phyloP scores from a whole-genome alignment of 2,113 vertebrate species.

The Tragelaphus imberbis region DNA sequence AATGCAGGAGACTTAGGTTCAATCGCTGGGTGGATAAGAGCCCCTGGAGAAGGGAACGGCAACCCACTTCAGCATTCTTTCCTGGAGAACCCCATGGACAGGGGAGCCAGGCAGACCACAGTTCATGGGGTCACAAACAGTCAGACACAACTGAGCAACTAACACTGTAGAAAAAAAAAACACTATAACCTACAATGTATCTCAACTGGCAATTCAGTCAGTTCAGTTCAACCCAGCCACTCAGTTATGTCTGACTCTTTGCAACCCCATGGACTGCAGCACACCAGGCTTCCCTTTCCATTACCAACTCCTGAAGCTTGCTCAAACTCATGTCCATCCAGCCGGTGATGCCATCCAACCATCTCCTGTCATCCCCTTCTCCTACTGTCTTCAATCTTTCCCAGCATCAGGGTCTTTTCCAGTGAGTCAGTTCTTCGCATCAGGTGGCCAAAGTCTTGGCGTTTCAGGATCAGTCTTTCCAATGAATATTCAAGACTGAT shows the following conservation, averaged over 20 bases:
- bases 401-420: neutral
- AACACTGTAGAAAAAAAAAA: neutral
- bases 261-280: neutral
- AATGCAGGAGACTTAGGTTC: neutral
- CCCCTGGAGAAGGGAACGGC: neutral
- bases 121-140: neutral
- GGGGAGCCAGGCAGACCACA: neutral
- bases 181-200: neutral
- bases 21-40: neutral
- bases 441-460: neutral
- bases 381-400: neutral
- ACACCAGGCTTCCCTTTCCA: neutral
- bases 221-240: neutral
- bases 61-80: neutral
- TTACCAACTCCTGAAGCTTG: neutral
- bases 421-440: neutral
- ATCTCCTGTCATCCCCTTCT: neutral
- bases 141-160: neutral
- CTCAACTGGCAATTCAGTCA: neutral
- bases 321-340: neutral
- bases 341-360: neutral
- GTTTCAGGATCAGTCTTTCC: neutral
- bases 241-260: neutral
- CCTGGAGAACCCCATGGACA: neutral
- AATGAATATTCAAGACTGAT: neutral